Percentiles rank a stretch among this genome's conserved stretches.
These are phyloP conservation scores for Pterocles burchelli DNA, from an alignment of 2,113 vertebrate species.

Conservation along the genomic window DNA sequence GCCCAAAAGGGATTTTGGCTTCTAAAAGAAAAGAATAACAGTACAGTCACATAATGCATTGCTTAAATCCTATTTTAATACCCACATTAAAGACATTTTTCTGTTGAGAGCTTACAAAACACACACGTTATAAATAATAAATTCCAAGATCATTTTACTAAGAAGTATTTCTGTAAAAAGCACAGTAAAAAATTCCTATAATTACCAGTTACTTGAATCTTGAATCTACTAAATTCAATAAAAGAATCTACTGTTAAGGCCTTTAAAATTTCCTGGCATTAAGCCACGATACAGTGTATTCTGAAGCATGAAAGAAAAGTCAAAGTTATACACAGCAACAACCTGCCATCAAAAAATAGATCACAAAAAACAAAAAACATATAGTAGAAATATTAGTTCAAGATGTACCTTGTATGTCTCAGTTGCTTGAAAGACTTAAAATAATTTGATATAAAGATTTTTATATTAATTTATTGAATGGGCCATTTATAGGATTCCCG, in stretches of 20 bases:
- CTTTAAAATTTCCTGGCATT: not conserved
- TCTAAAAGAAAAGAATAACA: conserved; percentile 71
- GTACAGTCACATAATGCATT: not conserved
- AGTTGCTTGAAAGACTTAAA: not conserved
- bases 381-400: not conserved
- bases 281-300: not conserved
- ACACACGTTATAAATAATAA: not conserved
- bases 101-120: not conserved
- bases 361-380: not conserved
- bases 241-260: not conserved
- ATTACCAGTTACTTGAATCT: not conserved
- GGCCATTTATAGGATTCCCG: not conserved
- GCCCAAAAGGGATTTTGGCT: conserved; percentile 80
- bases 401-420: not conserved
- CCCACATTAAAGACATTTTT: not conserved
- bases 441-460: not conserved
- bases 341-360: not conserved
- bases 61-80: not conserved
- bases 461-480: not conserved
- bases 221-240: not conserved
- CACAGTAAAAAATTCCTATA: not conserved
- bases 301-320: not conserved
- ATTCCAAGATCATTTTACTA: not conserved
- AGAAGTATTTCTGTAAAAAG: not conserved
- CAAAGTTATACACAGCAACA: not conserved